phyloP scores from a whole-genome alignment of 2,113 vertebrate species.

The Xenus cinereus region DNA sequence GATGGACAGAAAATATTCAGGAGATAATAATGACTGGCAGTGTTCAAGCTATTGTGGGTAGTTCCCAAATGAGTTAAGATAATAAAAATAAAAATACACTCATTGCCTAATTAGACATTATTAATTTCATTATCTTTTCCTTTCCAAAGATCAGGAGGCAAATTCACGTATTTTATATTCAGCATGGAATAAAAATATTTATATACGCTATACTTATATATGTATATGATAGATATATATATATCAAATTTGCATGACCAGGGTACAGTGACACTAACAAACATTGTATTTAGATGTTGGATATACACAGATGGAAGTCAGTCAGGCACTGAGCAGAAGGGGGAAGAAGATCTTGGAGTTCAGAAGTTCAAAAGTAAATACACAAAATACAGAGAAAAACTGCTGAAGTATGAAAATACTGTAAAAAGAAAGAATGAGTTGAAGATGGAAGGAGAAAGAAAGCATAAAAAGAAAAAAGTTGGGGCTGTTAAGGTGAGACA shows the following conservation, averaged over 20 bases:
- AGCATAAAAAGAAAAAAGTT: neutral
- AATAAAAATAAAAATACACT: neutral
- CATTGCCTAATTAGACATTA: neutral
- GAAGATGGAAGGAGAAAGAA: neutral
- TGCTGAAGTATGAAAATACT: neutral
- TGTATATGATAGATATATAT: too few species aligned
- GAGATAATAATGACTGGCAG: neutral
- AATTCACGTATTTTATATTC: neutral
- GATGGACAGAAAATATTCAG: neutral
- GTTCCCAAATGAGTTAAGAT: neutral
- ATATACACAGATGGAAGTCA: neutral
- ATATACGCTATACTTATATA: neutral
- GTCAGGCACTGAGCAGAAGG: neutral
- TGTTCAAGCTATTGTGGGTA: neutral
- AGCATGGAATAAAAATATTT: neutral
- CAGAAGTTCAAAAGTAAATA: neutral
- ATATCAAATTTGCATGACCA: neutral
- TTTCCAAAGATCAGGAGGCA: neutral
- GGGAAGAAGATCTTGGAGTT: neutral
- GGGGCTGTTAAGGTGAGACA: neutral
- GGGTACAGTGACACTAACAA: neutral
- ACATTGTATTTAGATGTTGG: neutral
- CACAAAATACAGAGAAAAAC: neutral
- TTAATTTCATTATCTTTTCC: neutral
- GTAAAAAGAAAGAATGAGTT: neutral